Evolutionary conservation across 2,888 invertebrate genomes (phyloP).

Genomic region (Ophion slaviceki): DNA sequence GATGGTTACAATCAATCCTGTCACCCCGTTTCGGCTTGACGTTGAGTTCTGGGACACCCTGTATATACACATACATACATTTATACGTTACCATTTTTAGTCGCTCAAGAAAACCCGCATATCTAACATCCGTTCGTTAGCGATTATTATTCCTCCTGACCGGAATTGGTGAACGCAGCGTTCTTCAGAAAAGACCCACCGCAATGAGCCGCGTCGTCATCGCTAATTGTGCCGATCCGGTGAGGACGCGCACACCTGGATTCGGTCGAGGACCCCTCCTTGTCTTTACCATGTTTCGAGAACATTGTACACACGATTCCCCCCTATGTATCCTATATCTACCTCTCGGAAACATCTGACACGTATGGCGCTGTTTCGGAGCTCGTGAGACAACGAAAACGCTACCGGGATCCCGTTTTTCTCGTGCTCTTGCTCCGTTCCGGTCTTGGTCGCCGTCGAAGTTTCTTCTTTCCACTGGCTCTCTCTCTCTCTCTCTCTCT

Average conservation of each 20-base stretch:
- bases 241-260: constrained; percentile 38
- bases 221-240: constrained; percentile 39
- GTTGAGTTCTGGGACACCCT: no score
- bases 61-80: no score
- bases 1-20: no score
- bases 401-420: constrained; percentile 14
- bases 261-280: constrained; percentile 24
- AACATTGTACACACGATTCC: constrained; percentile 20
- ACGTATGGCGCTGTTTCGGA: constrained; percentile 2
- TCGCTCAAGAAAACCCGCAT: not conserved
- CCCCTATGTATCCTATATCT: not conserved
- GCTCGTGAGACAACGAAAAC: constrained; percentile 22
- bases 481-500: not conserved
- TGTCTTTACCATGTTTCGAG: constrained; percentile 12
- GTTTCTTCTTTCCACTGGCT: not conserved
- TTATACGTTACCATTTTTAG: not conserved
- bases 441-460: not conserved
- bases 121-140: not conserved
- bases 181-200: not conserved
- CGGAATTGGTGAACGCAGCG: not conserved
- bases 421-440: not conserved
- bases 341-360: not conserved
- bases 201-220: not conserved
- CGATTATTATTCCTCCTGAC: not conserved
- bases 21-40: no score